phyloP scores from a whole-genome alignment of 2,888 invertebrate genomes.

The Zygaena filipendulae region DNA sequence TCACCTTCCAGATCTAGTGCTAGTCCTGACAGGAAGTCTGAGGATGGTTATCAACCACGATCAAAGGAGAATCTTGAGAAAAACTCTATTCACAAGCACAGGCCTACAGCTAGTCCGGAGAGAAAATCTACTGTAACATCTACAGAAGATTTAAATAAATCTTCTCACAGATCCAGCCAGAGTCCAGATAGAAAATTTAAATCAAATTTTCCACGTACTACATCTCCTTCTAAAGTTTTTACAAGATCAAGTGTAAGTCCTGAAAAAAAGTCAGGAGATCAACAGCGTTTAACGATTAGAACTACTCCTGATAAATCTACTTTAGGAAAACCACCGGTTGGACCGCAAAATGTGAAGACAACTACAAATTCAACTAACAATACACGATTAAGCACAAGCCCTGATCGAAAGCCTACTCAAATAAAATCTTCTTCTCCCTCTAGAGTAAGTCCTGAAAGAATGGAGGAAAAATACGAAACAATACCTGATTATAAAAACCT shows the following conservation, averaged over 20 bases:
- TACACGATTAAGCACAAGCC: conserved; percentile 28
- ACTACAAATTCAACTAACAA: conserved; percentile 29
- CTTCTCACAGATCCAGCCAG: conserved; percentile 19
- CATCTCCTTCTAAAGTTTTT: conserved; percentile 18
- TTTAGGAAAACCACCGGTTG: no score
- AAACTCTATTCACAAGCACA: no score
- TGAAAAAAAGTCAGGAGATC: conserved; percentile 24
- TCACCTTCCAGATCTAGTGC: conserved; percentile 31
- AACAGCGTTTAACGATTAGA: no score
- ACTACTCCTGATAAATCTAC: no score
- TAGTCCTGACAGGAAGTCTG: conserved; percentile 37
- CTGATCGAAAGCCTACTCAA: conserved; percentile 16
- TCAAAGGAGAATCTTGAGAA: conserved; percentile 42
- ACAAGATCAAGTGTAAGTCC: conserved; percentile 23
- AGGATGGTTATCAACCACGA: conserved; percentile 24
- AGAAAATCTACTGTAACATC: no score
- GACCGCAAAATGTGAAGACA: no score
- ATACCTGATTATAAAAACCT: no score
- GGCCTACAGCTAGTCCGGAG: no score
- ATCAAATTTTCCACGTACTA: conserved; percentile 14
- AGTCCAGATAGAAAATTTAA: conserved; percentile 28
- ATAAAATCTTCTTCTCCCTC: neutral
- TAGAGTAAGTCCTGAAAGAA: conserved; percentile 1
- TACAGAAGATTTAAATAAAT: no score
- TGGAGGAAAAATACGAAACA: no score